These are phyloP conservation scores for Corydoras sp. DNA, from an alignment of 2,113 vertebrate species.

Conservation along the genomic window DNA sequence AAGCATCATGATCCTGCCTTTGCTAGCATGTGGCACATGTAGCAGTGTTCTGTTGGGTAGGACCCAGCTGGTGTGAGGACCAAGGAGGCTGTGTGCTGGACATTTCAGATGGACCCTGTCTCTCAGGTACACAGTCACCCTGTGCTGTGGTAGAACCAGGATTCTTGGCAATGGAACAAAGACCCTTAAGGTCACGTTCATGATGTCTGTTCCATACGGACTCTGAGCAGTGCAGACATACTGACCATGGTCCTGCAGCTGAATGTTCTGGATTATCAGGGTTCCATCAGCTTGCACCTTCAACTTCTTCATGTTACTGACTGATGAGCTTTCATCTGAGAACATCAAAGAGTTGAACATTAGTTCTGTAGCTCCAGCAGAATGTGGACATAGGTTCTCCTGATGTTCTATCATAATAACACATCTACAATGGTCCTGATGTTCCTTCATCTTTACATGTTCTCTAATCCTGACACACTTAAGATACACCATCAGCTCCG, in stretches of 20 bases:
- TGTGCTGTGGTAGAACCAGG: conserved; percentile 65
- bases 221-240: conserved; percentile 83
- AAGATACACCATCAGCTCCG: no score
- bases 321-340: conserved; percentile 55
- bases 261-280: conserved; percentile 73
- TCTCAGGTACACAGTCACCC: conserved; percentile 78
- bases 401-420: no score
- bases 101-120: conserved; percentile 77
- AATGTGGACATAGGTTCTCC: no score
- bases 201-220: conserved; percentile 73
- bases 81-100: conserved; percentile 72
- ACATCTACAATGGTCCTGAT: no score
- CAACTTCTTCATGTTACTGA: conserved; percentile 72
- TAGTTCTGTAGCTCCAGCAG: no score
- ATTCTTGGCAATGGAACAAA: conserved; percentile 75
- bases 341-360: neutral
- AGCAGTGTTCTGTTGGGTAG: conserved; percentile 73
- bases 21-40: conserved; percentile 49
- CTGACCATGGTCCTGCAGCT: conserved; percentile 83
- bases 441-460: no score
- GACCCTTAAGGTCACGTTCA: conserved; percentile 68
- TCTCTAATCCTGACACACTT: no score
- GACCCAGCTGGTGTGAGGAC: conserved; percentile 82
- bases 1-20: conserved; percentile 67
- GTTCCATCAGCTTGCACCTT: conserved; percentile 83